Evolutionary conservation across 2,888 invertebrate species (phyloP).

Genomic region (Drosophila rubida): DNA sequence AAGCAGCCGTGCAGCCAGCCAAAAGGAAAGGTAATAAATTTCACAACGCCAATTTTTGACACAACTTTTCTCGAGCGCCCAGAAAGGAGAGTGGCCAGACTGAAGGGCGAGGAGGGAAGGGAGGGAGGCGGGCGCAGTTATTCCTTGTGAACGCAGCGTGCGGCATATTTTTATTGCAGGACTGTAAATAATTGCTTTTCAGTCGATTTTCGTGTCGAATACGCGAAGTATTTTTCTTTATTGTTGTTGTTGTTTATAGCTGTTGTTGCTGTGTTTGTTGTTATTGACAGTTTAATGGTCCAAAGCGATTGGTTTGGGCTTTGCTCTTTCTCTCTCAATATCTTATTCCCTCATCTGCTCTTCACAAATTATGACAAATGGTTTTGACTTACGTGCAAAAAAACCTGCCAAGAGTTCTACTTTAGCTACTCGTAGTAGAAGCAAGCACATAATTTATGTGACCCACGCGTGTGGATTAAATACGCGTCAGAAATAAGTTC

Average conservation of each 20-base stretch:
- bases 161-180: slow-evolving; percentile 71
- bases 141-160: slow-evolving; percentile 16
- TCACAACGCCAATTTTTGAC: slow-evolving; percentile 70
- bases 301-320: slow-evolving; percentile 38
- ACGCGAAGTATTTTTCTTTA: slow-evolving; percentile 39
- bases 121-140: not conserved
- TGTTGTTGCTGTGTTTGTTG: slow-evolving; percentile 35
- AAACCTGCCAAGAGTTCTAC: slow-evolving; percentile 38
- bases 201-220: slow-evolving; percentile 73
- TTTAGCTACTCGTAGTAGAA: slow-evolving; percentile 16
- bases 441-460: slow-evolving; percentile 40
- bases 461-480: slow-evolving; percentile 15
- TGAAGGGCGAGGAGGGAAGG: not conserved
- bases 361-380: slow-evolving; percentile 72
- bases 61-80: slow-evolving; percentile 45
- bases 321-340: slow-evolving; percentile 14
- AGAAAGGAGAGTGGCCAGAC: not conserved
- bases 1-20: slow-evolving; percentile 39
- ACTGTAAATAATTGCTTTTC: slow-evolving; percentile 80
- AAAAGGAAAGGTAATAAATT: slow-evolving; percentile 74
- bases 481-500: not conserved
- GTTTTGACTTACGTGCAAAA: slow-evolving; percentile 51
- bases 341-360: not conserved
- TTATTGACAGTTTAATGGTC: slow-evolving; percentile 59
- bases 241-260: slow-evolving; percentile 30